Conservation (phyloP, 2,888 invertebrate genomes). For the Xylota segnis region DNA sequence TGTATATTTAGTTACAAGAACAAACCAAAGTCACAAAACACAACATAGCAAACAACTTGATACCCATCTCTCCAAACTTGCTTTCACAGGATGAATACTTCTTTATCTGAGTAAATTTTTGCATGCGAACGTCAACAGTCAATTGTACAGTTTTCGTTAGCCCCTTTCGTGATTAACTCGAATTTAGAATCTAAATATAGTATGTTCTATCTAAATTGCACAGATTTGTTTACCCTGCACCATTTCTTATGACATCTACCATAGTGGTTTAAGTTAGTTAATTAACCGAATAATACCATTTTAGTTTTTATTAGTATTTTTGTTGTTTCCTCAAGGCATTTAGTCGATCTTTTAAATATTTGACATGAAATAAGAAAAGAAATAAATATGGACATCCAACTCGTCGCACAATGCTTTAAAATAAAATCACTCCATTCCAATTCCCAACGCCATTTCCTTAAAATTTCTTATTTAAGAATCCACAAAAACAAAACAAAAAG, state of each 20-base stretch:
- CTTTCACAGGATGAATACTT: slow-evolving; percentile 28
- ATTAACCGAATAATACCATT: background rate
- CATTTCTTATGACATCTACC: background rate
- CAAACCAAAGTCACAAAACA: background rate
- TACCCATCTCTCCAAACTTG: slow-evolving; percentile 13
- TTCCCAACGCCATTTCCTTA: background rate
- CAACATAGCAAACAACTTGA: background rate
- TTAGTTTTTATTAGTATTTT: background rate
- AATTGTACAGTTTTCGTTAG: background rate
- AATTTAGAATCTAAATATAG: background rate
- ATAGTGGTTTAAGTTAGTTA: background rate
- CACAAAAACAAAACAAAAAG: slow-evolving; percentile 21
- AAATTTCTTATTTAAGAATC: background rate
- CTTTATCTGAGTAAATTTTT: slow-evolving; percentile 17
- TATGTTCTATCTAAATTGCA: slow-evolving; percentile 1
- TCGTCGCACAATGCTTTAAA: background rate
- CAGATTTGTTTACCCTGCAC: slow-evolving; percentile 1
- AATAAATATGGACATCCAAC: background rate
- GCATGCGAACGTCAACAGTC: slow-evolving; percentile 9
- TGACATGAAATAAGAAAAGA: background rate
- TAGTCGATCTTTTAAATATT: background rate
- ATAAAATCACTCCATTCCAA: background rate
- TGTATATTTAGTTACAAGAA: no score
- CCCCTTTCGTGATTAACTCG: slow-evolving; percentile 28
- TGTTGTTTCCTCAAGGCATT: background rate